Percentiles rank a stretch among this genome's conserved stretches.
Evolutionary conservation across 2,888 invertebrate genomes (phyloP).

Genomic region (Piscicola geometra): DNA sequence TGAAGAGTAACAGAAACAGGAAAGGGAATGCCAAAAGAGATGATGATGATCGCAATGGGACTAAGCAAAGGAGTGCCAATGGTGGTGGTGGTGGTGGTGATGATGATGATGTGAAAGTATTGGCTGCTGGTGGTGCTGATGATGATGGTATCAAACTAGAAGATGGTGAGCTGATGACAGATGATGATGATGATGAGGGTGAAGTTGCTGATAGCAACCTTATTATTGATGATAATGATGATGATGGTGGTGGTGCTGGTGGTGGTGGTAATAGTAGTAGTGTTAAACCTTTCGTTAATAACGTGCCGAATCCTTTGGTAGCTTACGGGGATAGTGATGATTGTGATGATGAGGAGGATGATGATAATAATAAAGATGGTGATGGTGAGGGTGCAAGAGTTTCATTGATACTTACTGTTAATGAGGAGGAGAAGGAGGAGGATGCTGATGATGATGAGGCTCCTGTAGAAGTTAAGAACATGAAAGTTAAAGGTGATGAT

Average conservation of each 20-base stretch:
- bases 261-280: not conserved
- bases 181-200: slow-evolving; percentile 7
- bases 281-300: not conserved
- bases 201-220: too few relatives aligned
- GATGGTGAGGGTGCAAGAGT: too few relatives aligned
- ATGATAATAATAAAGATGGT: not conserved
- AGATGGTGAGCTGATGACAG: not conserved
- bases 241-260: not conserved
- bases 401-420: not conserved
- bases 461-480: too few relatives aligned
- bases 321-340: too few relatives aligned
- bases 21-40: not conserved
- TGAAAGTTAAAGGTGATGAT: not conserved
- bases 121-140: not conserved
- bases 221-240: not conserved
- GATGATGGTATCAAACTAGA: not conserved
- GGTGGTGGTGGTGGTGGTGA: too few relatives aligned
- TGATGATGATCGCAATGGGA: slow-evolving; percentile 9
- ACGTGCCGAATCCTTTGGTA: too few relatives aligned
- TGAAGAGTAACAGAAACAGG: not conserved
- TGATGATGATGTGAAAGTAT: not conserved
- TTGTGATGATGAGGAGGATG: too few relatives aligned
- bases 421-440: not conserved
- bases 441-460: not conserved
- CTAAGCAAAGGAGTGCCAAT: not conserved